Conservation (phyloP, 2,113 vertebrate species). For the Stegostoma tigrinum region DNA sequence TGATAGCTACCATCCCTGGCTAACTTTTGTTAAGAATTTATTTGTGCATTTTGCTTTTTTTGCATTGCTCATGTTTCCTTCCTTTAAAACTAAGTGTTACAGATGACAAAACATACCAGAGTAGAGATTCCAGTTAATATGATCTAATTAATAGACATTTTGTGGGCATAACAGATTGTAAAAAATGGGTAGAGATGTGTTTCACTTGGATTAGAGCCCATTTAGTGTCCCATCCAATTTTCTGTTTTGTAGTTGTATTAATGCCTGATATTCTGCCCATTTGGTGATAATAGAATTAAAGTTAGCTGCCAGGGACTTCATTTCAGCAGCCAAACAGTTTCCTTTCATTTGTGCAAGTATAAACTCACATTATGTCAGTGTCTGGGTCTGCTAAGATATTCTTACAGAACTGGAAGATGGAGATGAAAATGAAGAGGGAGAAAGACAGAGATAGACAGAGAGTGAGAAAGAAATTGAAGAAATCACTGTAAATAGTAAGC, state of each 20-base stretch:
- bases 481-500: neutral
- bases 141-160: neutral
- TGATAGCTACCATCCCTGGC: neutral
- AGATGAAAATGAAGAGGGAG: no score
- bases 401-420: neutral
- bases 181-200: neutral
- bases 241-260: neutral
- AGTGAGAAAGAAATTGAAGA: no score
- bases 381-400: neutral
- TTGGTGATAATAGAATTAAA: neutral
- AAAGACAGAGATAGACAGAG: no score
- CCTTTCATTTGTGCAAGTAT: neutral
- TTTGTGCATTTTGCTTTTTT: neutral
- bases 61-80: neutral
- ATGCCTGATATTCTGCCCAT: neutral
- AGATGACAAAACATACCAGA: neutral
- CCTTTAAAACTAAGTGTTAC: neutral
- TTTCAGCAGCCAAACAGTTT: neutral
- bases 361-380: neutral
- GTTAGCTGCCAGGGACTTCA: neutral
- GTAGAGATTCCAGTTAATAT: neutral
- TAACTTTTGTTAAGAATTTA: neutral
- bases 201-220: neutral
- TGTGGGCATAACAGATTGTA: neutral
- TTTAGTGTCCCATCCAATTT: neutral